Evolutionary conservation across 2,888 invertebrate species (phyloP).

Genomic region (Scaptomyza caliginosa): DNA sequence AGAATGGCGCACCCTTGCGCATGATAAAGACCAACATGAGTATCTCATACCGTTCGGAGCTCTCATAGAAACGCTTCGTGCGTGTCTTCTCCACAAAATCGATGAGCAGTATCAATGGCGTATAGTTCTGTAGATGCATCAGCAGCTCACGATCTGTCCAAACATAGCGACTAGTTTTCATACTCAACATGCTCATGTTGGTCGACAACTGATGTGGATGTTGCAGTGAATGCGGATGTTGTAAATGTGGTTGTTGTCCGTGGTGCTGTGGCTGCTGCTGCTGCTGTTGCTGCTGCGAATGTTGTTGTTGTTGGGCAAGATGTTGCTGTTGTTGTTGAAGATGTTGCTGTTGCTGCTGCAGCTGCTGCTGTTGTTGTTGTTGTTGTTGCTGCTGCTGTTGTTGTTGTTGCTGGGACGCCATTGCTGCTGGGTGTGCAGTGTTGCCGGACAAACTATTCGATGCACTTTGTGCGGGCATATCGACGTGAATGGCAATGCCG

Average conservation of each 20-base stretch:
- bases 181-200: slow-evolving; percentile 64
- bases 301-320: slow-evolving; percentile 7
- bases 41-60: slow-evolving; percentile 80
- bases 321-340: slow-evolving; percentile 21
- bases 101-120: slow-evolving; percentile 75
- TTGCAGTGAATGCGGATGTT: slow-evolving; percentile 38
- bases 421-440: slow-evolving; percentile 12
- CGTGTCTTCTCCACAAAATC: slow-evolving; percentile 81
- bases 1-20: slow-evolving; percentile 79
- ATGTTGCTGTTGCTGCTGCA: slow-evolving; percentile 24
- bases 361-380: slow-evolving; percentile 3
- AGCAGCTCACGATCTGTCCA: slow-evolving; percentile 79
- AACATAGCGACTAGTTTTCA: slow-evolving; percentile 65
- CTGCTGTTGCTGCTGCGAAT: slow-evolving; percentile 14
- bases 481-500: slow-evolving; percentile 44
- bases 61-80: slow-evolving; percentile 80
- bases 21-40: slow-evolving; percentile 80
- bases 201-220: slow-evolving; percentile 42
- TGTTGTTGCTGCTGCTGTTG: slow-evolving; percentile 18
- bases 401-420: slow-evolving; percentile 20
- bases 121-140: slow-evolving; percentile 81
- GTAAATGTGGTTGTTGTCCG: slow-evolving; percentile 40
- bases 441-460: slow-evolving; percentile 26
- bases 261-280: slow-evolving; percentile 29
- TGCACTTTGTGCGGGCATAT: slow-evolving; percentile 61